Conservation (phyloP, 2,888 invertebrate genomes). For the Lutraria lutraria region DNA sequence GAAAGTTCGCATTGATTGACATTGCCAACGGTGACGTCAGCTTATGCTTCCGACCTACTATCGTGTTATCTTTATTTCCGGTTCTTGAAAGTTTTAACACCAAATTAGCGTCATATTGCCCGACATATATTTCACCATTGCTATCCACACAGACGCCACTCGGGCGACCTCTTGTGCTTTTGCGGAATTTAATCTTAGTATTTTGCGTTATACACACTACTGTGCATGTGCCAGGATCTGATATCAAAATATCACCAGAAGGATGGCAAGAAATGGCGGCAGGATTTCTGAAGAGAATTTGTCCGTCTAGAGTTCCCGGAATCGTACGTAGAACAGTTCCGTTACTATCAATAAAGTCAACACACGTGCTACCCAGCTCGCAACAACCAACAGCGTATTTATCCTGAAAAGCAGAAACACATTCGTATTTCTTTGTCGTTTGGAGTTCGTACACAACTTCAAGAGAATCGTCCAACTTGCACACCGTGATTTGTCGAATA, state of each 20-base stretch:
- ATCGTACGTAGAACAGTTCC: constrained; percentile 69
- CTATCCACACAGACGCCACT: constrained; percentile 68
- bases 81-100: constrained; percentile 56
- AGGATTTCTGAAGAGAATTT: constrained; percentile 67
- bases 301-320: constrained; percentile 49
- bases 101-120: constrained; percentile 67
- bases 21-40: constrained; percentile 68
- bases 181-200: constrained; percentile 62
- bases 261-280: constrained; percentile 65
- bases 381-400: constrained; percentile 72
- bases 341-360: constrained; percentile 69
- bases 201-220: constrained; percentile 64
- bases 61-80: constrained; percentile 56
- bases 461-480: constrained; percentile 61
- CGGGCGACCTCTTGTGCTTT: constrained; percentile 67
- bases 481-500: constrained; percentile 65
- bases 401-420: constrained; percentile 67
- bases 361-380: constrained; percentile 63
- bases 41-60: constrained; percentile 55
- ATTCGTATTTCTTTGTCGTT: constrained; percentile 71
- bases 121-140: constrained; percentile 65
- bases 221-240: constrained; percentile 68
- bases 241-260: constrained; percentile 67
- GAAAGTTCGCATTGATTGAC: constrained; percentile 43
- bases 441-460: constrained; percentile 62